Conservation (phyloP, 2,888 invertebrate species). For the Pteria penguin region DNA sequence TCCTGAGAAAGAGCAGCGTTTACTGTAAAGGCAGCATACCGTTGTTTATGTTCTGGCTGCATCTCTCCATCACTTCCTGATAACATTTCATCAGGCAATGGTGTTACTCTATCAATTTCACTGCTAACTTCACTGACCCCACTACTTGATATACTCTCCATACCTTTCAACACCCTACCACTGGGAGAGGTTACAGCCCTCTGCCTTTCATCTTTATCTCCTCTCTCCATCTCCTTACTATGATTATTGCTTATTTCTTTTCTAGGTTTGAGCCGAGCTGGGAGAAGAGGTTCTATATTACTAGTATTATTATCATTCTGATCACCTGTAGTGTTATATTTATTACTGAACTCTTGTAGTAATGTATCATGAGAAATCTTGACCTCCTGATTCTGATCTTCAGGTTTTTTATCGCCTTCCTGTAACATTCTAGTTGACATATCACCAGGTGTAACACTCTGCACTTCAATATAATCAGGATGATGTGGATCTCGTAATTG, state of each 20-base stretch:
- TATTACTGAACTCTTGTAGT: slow-evolving; percentile 15
- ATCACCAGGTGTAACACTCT: slow-evolving; percentile 64
- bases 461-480: slow-evolving; percentile 62
- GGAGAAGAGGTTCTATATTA: slow-evolving; percentile 82
- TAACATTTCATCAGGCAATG: slow-evolving; percentile 54
- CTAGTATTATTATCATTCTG: background rate
- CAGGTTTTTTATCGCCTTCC: background rate
- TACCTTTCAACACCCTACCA: slow-evolving; percentile 46
- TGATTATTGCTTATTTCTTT: slow-evolving; percentile 85
- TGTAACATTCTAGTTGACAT: slow-evolving; percentile 12
- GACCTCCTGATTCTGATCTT: background rate
- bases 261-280: slow-evolving; percentile 83
- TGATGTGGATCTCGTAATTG: slow-evolving; percentile 51
- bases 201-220: slow-evolving; percentile 72
- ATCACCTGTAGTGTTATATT: background rate
- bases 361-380: background rate
- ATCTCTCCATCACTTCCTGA: slow-evolving; percentile 31
- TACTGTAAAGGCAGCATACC: slow-evolving; percentile 32
- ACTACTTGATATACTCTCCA: slow-evolving; percentile 41
- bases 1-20: slow-evolving; percentile 8
- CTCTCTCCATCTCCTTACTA: slow-evolving; percentile 86
- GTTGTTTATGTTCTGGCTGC: background rate
- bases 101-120: slow-evolving; percentile 54
- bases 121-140: slow-evolving; percentile 41
- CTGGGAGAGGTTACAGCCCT: slow-evolving; percentile 56